These are phyloP conservation scores for Antedon mediterranea DNA, from an alignment of 53 echinoderm and acorn worm species.

Conservation along the genomic window DNA sequence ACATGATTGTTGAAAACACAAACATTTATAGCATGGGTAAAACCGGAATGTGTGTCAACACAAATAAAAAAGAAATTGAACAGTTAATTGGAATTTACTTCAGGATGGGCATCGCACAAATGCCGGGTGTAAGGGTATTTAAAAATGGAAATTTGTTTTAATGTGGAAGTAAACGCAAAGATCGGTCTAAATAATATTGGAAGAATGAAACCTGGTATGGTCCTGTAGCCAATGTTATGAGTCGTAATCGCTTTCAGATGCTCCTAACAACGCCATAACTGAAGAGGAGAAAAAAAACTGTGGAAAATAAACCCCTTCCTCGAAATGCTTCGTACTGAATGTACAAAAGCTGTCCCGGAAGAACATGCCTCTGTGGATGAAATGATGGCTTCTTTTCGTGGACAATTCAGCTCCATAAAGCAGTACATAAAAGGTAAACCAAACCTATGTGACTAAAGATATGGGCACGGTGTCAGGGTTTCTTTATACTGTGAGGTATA, in stretches of 20 bases:
- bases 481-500: constrained; percentile 23
- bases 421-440: constrained; percentile 22
- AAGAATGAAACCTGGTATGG: constrained; percentile 12
- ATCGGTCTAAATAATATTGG: too few relatives aligned
- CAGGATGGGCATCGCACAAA: constrained; percentile 29
- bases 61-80: constrained; percentile 11
- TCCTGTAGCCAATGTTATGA: constrained; percentile 23
- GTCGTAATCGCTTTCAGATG: constrained; percentile 15
- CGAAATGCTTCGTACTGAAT: constrained; percentile 5
- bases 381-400: constrained; percentile 25
- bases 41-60: constrained; percentile 6
- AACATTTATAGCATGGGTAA: constrained; percentile 15
- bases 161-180: too few relatives aligned
- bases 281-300: constrained; percentile 10
- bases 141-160: too few relatives aligned
- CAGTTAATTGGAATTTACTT: constrained; percentile 16
- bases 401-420: too few relatives aligned
- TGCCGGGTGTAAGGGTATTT: constrained; percentile 17
- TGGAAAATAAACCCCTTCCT: constrained; percentile 34
- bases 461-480: constrained; percentile 16
- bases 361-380: constrained; percentile 26
- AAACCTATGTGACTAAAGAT: constrained; percentile 31
- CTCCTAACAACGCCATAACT: not conserved
- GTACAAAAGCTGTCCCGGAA: constrained; percentile 3
- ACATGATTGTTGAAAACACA: constrained; percentile 11